Evolutionary conservation across 2,113 vertebrate species (phyloP), one percentile per base, ranked within the genome.

Genomic region (Hassar affinis): DNA sequence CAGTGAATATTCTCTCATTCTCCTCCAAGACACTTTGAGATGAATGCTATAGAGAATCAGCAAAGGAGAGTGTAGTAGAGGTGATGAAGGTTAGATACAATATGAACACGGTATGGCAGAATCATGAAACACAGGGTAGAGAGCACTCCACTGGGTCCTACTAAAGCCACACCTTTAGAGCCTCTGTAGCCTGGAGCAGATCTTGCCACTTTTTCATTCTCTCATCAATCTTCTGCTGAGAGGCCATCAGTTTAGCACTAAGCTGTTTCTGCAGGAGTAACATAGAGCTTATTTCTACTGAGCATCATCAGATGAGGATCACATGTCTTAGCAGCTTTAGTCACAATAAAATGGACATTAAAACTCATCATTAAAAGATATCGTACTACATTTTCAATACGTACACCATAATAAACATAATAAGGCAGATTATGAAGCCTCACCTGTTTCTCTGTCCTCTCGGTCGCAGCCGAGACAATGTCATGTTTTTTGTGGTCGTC

Each of bases 361-460:
- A 74, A 74, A 75, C 54, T 8, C 38, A n/a, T n/a, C n/a, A n/a
- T n/a, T n/a, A n/a, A n/a, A n/a, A 56, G 57, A 27, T 47, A 30
- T 61, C 11, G 27, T 5, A 56, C 38, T 17, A 62, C 8, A 30
- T 62, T 62, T 62, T 79, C 3, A 57, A 78, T 15, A 57, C 57
- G 52, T 56, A 56, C 54, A 25, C 8, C 54, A 7, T 59, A 59
- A 64, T 33, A 68, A 35, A 78, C 15, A 61, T 45, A 42, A 49
- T 17, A 47, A 79, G 25, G 18, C 33, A 35, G 25, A 14, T 15
- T 30, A n/a, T n/a, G n/a, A n/a, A n/a, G n/a, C n/a, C n/a, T 51
- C 45, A 94, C 94, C 83, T 95, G 94, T 87, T 94, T 95, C 86
- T 95, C 94, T 0, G 93, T 92, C 86, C 94, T 92, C 85, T 95